Evolutionary conservation across 1,140 invertebrate genomes (phyloP).

Genomic region (Trialeurodes vaporariorum): DNA sequence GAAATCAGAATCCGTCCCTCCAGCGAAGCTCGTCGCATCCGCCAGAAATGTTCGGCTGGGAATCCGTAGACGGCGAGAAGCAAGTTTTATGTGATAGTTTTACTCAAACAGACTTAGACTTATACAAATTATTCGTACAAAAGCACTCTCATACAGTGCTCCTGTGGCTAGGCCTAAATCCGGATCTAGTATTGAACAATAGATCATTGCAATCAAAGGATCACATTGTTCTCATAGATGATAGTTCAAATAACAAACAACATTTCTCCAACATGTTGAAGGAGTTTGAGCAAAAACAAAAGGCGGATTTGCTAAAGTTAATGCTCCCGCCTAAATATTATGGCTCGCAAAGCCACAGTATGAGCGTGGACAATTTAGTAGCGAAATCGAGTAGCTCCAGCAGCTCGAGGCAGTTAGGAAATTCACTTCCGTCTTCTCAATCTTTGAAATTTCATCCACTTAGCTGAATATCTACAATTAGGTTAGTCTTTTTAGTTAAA

Average conservation of each 20-base stretch:
- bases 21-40: conserved; percentile 66
- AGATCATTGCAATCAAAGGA: not conserved
- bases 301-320: conserved; percentile 15
- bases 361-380: conserved; percentile 16
- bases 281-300: not conserved
- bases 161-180: conserved; percentile 19
- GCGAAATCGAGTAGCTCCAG: conserved; percentile 11
- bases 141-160: conserved; percentile 19
- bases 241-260: not conserved
- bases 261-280: not conserved
- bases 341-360: conserved; percentile 17
- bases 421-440: conserved; percentile 18
- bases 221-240: not conserved
- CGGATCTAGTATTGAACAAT: conserved; percentile 6
- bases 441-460: conserved; percentile 21
- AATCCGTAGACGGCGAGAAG: conserved; percentile 26
- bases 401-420: not conserved
- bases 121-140: conserved; percentile 17
- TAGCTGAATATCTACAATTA: conserved; percentile 6
- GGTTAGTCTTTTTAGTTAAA: no score
- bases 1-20: conserved; percentile 35
- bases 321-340: conserved; percentile 16
- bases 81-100: conserved; percentile 16
- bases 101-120: conserved; percentile 13
- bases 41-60: conserved; percentile 65